Evolutionary conservation across 2,113 vertebrate species (phyloP).

Genomic region (Lipotes vexillifer): DNA sequence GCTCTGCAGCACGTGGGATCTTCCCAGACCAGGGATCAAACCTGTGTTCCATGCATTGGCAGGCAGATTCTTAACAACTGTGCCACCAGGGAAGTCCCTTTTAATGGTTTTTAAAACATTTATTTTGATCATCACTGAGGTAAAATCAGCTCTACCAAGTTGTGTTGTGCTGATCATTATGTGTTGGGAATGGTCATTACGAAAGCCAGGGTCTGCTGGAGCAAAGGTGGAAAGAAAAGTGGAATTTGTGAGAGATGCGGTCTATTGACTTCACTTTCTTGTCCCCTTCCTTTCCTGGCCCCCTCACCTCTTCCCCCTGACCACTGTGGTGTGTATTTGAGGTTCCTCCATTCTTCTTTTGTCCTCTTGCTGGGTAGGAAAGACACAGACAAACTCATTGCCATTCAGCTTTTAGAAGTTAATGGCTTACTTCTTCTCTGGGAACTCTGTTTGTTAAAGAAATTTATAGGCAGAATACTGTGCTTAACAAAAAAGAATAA

Average conservation of each 20-base stretch:
- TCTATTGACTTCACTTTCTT: neutral
- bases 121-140: neutral
- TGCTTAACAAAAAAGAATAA: neutral
- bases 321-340: neutral
- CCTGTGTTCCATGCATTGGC: too few relatives aligned
- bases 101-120: neutral
- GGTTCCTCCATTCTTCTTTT: neutral
- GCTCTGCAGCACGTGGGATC: too few relatives aligned
- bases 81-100: too few relatives aligned
- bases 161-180: neutral
- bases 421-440: neutral
- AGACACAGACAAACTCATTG: neutral
- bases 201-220: neutral
- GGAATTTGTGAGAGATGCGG: neutral
- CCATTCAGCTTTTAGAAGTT: neutral
- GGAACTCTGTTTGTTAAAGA: neutral
- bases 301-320: neutral
- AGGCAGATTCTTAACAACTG: too few relatives aligned
- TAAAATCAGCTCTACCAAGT: neutral
- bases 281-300: neutral
- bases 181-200: neutral
- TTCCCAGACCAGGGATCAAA: too few relatives aligned
- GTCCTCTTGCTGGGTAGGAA: neutral
- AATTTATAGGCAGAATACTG: neutral
- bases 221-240: neutral